These are phyloP conservation scores for Noctua pronuba DNA, from an alignment of 2,888 invertebrate genomes.

Conservation along the genomic window DNA sequence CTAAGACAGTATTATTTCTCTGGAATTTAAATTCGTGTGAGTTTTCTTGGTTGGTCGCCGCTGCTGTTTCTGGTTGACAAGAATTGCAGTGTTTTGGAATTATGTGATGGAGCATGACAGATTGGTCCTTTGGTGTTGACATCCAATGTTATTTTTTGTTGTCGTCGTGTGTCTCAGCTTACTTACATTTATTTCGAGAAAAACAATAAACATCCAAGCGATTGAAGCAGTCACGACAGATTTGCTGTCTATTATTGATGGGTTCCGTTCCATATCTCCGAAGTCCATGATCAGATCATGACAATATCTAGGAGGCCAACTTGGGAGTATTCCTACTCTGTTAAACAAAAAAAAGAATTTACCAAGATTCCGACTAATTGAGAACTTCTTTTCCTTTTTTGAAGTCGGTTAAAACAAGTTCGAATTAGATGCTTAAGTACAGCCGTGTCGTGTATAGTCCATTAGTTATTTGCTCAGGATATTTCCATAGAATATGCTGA, in stretches of 20 bases:
- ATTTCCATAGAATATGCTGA: constrained; percentile 13
- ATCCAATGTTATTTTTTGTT: not conserved
- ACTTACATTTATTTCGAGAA: not conserved
- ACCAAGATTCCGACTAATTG: too few species aligned
- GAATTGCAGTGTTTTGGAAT: not conserved
- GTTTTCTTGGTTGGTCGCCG: not conserved
- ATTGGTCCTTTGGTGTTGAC: not conserved
- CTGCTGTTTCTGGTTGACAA: not conserved
- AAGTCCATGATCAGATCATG: too few species aligned
- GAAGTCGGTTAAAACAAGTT: too few species aligned
- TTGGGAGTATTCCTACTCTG: too few species aligned
- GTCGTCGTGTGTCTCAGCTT: not conserved
- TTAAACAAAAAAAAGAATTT: too few species aligned
- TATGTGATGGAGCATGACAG: not conserved
- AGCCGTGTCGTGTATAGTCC: not conserved
- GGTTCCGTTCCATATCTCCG: too few species aligned
- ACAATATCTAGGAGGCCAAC: too few species aligned
- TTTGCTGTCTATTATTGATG: too few species aligned
- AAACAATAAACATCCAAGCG: not conserved
- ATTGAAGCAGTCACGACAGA: too few species aligned
- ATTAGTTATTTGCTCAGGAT: not conserved
- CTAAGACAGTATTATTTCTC: not conserved
- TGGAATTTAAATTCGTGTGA: not conserved
- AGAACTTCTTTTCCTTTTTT: too few species aligned
- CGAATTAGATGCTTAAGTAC: not conserved